Base-by-base conservation (phyloP, 1,140 invertebrate genomes). In the Ostrea edulis region DNA sequence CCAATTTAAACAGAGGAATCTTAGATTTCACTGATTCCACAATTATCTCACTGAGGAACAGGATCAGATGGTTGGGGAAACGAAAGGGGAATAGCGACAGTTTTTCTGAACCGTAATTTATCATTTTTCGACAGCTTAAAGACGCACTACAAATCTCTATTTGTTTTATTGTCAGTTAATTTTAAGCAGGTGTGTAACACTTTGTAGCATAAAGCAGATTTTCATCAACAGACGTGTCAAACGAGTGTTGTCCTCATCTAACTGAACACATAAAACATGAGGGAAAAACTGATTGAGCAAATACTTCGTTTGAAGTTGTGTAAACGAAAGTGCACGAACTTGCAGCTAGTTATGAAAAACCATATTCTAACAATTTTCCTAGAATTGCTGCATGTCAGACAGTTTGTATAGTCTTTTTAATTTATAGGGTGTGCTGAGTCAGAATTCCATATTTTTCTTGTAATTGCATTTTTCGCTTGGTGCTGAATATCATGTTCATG, bases 81-180 rank as follows among this genome's bases (percentile, higher is more conserved):
- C 68, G 68, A 71, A 71, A 71, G 68, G 68, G 68, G 68, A 71
- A 71, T 71, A 25, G 68, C 22, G 68, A 71, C 68, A 71, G 68
- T 71, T 71, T 71, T 71, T 71, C 68, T 71, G 68, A 71, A 35
- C 12, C 12, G 68, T 71, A 71, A 71, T 71, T 71, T 35, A 71
- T 71, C 68, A 71, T 71, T 71, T 71, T 71, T 71, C 22, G 68
- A 71, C 68, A 71, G 68, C 68, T 71, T 71, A 71, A 71, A 71
- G 68, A 71, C 68, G 68, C 68, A 25, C 68, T 71, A 71, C 68
- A 25, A 71, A 71, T 71, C 68, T 71, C 68, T 71, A 71, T 71
- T 71, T 71, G 68, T 71, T 71, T 71, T 71, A 71, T 71, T 71
- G 68, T 71, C 68, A 71, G 68, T 71, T 71, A 25, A 71, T 71